Evolutionary conservation across 2,888 invertebrate species (phyloP), one percentile per base, ranked within the genome.

Genomic region (Nebria salina): DNA sequence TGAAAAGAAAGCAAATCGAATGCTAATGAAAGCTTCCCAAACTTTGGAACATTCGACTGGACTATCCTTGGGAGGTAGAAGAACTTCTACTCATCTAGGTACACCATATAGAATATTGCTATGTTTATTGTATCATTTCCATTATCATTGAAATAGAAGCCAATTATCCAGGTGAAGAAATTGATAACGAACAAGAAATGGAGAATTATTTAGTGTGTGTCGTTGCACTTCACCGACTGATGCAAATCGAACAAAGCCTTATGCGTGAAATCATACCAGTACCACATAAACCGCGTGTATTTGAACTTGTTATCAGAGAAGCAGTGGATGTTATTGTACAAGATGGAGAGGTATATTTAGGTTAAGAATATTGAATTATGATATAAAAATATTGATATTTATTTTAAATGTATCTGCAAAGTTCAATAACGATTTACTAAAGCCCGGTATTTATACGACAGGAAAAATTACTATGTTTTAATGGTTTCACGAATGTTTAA

Each of bases 261-360:
- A 94, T 98, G 91, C 92, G 94, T 75, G 96, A 95, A 54, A 94
- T 98, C 8, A 94, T 98, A 86, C 96, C 97, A 8, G 89, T 93
- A 83, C 93, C 94, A 68, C 93, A 95, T 84, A 94, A 96, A 87
- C 94, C 95, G 43, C 93, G 94, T 84, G 95, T 97, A 7, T 95
- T 98, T 86, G 95, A 96, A 84, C 93, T 93, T 68, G 93, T 98
- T 83, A 94, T 97, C 8, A 92, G 94, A 84, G 96, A 95, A 86
- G 95, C 97, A 75, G 93, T 98, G 90, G 95, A 96, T 83, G 90
- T 95, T 80, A 94, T 98, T 15, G 95, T 96, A 0, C 93, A 93
- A 84, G 97, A 97, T 87, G 97, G 97, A 2, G 97, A 97, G 90
- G 94, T 94, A 78, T 43, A n/a, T n/a, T n/a, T n/a, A n/a, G n/a